These are phyloP conservation scores for Esox masquinongy DNA, from an alignment of 2,797 vertebrate genomes.

Conservation along the genomic window DNA sequence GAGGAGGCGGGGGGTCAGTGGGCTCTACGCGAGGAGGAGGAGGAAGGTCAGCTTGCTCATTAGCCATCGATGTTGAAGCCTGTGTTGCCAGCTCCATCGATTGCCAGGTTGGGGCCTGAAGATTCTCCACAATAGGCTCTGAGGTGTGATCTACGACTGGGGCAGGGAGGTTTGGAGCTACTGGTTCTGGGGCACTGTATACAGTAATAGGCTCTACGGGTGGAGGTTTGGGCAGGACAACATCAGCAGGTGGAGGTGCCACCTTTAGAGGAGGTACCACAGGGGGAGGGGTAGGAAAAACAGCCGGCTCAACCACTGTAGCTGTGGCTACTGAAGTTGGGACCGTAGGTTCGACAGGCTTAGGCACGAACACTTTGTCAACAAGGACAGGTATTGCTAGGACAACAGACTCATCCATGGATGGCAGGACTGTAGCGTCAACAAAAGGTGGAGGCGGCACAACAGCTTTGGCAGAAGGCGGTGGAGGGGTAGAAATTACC, in stretches of 20 bases:
- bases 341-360: constrained; percentile 21
- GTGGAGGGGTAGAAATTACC: not conserved
- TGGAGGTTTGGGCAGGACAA: constrained; percentile 11
- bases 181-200: constrained; percentile 19
- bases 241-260: constrained; percentile 16
- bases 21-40: constrained; percentile 16
- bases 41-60: constrained; percentile 15
- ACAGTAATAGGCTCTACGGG: constrained; percentile 14
- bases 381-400: not conserved
- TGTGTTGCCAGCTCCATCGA: constrained; percentile 34
- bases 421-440: not conserved
- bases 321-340: not conserved
- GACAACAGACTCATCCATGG: not conserved
- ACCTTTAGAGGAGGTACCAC: constrained; percentile 2
- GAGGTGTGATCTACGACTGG: not conserved
- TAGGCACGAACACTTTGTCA: constrained; percentile 8
- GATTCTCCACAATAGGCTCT: constrained; percentile 31
- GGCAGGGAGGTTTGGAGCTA: constrained; percentile 2
- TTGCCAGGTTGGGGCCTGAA: constrained; percentile 21
- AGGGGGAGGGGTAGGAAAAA: not conserved
- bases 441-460: not conserved
- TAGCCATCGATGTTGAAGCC: constrained; percentile 19
- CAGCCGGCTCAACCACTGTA: not conserved
- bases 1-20: constrained; percentile 16
- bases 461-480: not conserved